A percentile compares a stretch with the other conserved stretches of the same genome.
phyloP scores from a whole-genome alignment of 2,888 invertebrate species.

The Uloborus plumipes region DNA sequence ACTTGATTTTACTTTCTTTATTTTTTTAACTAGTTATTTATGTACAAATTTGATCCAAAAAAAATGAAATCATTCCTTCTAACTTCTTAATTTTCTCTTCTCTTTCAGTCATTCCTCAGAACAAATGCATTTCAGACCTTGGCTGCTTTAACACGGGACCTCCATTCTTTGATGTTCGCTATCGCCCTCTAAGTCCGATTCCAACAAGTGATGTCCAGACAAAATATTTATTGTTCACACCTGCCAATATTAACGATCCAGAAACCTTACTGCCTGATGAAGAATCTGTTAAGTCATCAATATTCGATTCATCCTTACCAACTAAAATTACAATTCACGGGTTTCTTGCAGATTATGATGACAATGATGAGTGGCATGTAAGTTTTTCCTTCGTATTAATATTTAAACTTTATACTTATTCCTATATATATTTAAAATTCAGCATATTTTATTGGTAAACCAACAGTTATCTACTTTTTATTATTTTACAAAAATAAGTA shows the following conservation, averaged over 20 bases:
- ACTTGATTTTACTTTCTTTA: too few species aligned
- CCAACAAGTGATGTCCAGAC: not conserved
- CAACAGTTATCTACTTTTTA: too few species aligned
- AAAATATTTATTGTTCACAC: constrained; percentile 33
- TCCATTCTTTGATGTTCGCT: constrained; percentile 37
- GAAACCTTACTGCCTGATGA: not conserved
- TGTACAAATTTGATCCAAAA: too few species aligned
- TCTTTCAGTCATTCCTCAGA: constrained; percentile 24
- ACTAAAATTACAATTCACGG: constrained; percentile 55
- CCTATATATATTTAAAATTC: too few species aligned
- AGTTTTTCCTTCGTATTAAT: too few species aligned
- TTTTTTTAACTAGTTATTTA: too few species aligned
- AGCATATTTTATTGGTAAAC: too few species aligned
- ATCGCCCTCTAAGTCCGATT: constrained; percentile 34
- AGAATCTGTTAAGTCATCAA: constrained; percentile 10
- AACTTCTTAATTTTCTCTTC: not conserved
- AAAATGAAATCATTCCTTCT: too few species aligned
- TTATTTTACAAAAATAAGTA: too few species aligned
- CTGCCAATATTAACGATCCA: not conserved
- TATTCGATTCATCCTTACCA: not conserved
- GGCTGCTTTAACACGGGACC: constrained; percentile 58
- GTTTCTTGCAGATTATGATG: not conserved
- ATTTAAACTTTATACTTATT: too few species aligned
- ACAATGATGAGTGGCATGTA: too few species aligned
- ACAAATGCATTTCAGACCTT: constrained; percentile 44